Conservation (phyloP, 2,797 vertebrate genomes). For the Urocyon cinereoargenteus region DNA sequence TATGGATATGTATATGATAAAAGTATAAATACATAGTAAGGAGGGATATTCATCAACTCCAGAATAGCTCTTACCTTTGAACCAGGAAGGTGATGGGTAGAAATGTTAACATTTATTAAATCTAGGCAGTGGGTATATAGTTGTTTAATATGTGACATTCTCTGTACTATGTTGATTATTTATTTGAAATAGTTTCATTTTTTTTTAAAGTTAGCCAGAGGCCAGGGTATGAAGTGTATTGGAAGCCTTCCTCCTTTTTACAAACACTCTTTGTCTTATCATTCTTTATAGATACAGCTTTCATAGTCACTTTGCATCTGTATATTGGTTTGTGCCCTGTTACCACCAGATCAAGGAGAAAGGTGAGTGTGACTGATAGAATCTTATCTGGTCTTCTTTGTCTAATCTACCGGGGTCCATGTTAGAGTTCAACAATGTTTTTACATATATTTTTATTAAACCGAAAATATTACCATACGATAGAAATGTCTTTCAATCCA, state of each 20-base stretch:
- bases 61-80: background rate
- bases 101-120: constrained; percentile 36
- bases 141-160: background rate
- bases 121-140: background rate
- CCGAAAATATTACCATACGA: background rate
- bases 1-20: background rate
- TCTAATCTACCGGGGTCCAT: background rate
- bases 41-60: background rate
- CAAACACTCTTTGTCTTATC: background rate
- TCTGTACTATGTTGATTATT: constrained; percentile 14
- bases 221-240: background rate
- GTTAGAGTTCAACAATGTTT: background rate
- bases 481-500: constrained; percentile 9
- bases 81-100: background rate
- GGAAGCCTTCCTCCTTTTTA: constrained; percentile 18
- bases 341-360: background rate
- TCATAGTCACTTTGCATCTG: background rate
- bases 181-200: constrained; percentile 30
- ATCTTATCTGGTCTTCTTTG: background rate
- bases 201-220: background rate
- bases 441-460: background rate
- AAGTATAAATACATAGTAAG: background rate
- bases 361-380: background rate
- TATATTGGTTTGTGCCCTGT: background rate
- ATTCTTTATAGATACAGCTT: constrained; percentile 11